Percentiles rank a stretch among this genome's conserved stretches.
Conservation (phyloP, 2,113 vertebrate genomes). For the Gallinago paraguaiae region DNA sequence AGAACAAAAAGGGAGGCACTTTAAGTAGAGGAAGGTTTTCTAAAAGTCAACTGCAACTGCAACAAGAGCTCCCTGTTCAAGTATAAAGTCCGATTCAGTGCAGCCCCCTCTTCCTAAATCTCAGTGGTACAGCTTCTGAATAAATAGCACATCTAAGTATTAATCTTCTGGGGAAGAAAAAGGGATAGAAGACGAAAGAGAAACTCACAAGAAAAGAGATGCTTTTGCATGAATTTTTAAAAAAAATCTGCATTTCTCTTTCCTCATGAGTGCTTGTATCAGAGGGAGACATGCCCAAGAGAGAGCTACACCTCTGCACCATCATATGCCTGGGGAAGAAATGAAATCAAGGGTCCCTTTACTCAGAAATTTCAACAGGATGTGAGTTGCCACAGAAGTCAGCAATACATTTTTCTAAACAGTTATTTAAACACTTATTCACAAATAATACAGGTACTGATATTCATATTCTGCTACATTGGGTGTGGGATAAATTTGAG, state of each 20-base stretch:
- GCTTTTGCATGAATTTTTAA: not conserved
- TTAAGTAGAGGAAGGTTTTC: not conserved
- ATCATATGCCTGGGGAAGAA: not conserved
- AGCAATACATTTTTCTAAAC: not conserved
- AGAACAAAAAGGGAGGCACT: not conserved
- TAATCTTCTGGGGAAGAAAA: not conserved
- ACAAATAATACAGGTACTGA: not conserved
- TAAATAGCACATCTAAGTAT: not conserved
- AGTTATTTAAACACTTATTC: not conserved
- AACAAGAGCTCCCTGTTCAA: not conserved
- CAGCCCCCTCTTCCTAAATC: not conserved
- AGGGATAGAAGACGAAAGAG: not conserved
- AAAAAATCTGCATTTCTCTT: not conserved
- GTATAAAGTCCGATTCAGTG: not conserved
- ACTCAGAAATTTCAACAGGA: not conserved
- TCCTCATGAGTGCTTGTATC: rapidly evolving
- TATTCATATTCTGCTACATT: not conserved
- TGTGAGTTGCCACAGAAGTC: not conserved
- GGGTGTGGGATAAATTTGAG: not conserved
- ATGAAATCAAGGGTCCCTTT: not conserved
- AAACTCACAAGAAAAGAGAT: not conserved
- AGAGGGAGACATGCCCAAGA: not conserved
- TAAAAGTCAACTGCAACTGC: not conserved
- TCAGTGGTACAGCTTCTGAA: not conserved
- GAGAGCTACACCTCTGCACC: not conserved